These are phyloP conservation scores for Gortyna flavago DNA, from an alignment of 2,888 invertebrate species.

Conservation along the genomic window DNA sequence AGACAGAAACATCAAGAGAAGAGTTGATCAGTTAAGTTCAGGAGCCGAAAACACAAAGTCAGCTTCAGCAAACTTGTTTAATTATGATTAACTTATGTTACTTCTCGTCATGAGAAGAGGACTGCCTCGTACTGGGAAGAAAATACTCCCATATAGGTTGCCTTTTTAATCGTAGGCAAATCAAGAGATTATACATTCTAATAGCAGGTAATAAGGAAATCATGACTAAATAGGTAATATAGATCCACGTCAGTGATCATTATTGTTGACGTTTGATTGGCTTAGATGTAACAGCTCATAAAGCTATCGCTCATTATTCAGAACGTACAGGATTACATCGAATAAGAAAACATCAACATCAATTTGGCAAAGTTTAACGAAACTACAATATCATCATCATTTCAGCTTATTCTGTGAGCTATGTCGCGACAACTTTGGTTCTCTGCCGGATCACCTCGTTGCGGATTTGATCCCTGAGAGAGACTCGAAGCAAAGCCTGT, in stretches of 20 bases:
- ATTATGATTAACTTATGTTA: background rate
- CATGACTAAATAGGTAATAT: conserved; percentile 23
- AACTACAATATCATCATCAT: background rate
- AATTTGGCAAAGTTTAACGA: background rate
- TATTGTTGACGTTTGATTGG: conserved; percentile 22
- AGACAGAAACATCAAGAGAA: background rate
- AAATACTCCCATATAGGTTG: background rate
- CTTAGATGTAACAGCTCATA: conserved; percentile 10
- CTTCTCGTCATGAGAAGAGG: background rate
- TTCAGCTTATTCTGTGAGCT: no score
- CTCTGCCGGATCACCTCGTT: no score
- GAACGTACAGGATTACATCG: conserved; percentile 23
- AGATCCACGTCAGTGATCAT: conserved; percentile 9
- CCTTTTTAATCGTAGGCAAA: background rate
- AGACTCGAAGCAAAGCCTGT: no score
- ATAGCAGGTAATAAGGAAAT: background rate
- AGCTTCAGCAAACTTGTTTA: background rate
- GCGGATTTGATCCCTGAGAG: no score
- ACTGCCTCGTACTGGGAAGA: background rate
- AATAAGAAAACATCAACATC: conserved; percentile 14
- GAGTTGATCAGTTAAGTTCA: no score
- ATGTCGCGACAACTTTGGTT: no score
- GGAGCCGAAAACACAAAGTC: background rate
- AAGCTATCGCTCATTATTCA: conserved; percentile 21
- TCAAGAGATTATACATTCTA: background rate